Evolutionary conservation across 92 coral and sea anemone species (phyloP).

Genomic region (Bergia puertoricense): DNA sequence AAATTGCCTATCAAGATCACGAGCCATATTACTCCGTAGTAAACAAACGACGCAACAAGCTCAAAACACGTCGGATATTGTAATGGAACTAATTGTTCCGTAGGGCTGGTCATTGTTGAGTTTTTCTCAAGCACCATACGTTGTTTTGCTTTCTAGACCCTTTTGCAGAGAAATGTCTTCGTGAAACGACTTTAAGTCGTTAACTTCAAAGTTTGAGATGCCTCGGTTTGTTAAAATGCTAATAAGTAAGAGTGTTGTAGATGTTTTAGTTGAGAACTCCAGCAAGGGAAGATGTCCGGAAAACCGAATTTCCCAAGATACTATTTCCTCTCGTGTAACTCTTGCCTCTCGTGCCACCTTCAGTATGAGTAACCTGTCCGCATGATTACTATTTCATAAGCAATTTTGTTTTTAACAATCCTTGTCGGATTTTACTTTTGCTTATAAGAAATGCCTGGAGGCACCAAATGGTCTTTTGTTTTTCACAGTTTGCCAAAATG

Average conservation of each 20-base stretch:
- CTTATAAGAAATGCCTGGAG: not conserved
- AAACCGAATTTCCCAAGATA: not conserved
- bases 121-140: not conserved
- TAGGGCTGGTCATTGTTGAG: not conserved
- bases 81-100: not conserved
- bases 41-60: constrained; percentile 48
- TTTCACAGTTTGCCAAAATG: constrained; percentile 33
- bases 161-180: not conserved
- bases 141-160: not conserved
- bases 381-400: not conserved
- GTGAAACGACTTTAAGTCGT: not conserved
- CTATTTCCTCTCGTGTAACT: too few species aligned
- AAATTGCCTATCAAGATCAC: constrained; percentile 72
- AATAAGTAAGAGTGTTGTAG: not conserved
- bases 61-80: constrained; percentile 23
- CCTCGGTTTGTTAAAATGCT: not conserved
- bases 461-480: not conserved
- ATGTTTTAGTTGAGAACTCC: not conserved
- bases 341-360: not conserved
- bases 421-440: not conserved
- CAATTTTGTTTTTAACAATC: constrained; percentile 26
- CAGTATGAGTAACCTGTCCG: not conserved
- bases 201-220: not conserved
- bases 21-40: constrained; percentile 55
- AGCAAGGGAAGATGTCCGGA: not conserved